Evolutionary conservation across 2,797 vertebrate genomes (phyloP).

Genomic region (Manis crassicaudata): DNA sequence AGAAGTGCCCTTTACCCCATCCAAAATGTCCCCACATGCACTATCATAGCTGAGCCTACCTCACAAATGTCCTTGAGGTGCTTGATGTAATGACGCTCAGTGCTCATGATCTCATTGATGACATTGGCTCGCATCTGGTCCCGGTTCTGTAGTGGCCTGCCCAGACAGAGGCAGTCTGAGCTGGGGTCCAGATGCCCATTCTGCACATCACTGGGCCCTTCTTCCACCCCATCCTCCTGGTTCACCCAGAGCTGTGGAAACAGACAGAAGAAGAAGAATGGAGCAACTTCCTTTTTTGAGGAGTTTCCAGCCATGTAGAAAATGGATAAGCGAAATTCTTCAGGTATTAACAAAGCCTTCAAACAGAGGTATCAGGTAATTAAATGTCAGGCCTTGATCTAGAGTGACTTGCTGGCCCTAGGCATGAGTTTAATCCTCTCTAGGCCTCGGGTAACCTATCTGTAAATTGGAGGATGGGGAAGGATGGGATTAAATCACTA

Average conservation of each 20-base stretch:
- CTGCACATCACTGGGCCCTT: constrained; percentile 96
- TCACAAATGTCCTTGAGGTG: constrained; percentile 99
- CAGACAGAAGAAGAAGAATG: constrained; percentile 47
- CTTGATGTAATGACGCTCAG: constrained; percentile 98
- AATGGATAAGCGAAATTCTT: constrained; percentile 39
- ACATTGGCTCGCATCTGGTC: constrained; percentile 99
- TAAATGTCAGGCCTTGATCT: neutral
- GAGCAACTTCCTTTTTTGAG: constrained; percentile 41
- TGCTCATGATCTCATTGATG: constrained; percentile 99
- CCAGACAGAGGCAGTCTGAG: constrained; percentile 97
- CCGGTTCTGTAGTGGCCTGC: constrained; percentile 96
- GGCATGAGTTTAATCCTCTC: neutral
- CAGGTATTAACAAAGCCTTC: constrained; percentile 3
- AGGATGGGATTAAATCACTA: neutral
- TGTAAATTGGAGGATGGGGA: neutral
- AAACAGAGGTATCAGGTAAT: constrained; percentile 13
- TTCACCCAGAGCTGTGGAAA: constrained; percentile 95
- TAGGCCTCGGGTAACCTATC: neutral
- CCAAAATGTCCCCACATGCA: neutral
- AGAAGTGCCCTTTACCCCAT: neutral
- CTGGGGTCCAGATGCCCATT: constrained; percentile 97
- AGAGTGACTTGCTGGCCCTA: neutral
- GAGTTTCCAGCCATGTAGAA: constrained; percentile 19
- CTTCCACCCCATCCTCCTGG: constrained; percentile 97
- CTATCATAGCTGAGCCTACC: constrained; percentile 83